A percentile compares a stretch with the other conserved stretches of the same genome.
phyloP scores from a whole-genome alignment of 2,888 invertebrate species.

The Colletes collaris region DNA sequence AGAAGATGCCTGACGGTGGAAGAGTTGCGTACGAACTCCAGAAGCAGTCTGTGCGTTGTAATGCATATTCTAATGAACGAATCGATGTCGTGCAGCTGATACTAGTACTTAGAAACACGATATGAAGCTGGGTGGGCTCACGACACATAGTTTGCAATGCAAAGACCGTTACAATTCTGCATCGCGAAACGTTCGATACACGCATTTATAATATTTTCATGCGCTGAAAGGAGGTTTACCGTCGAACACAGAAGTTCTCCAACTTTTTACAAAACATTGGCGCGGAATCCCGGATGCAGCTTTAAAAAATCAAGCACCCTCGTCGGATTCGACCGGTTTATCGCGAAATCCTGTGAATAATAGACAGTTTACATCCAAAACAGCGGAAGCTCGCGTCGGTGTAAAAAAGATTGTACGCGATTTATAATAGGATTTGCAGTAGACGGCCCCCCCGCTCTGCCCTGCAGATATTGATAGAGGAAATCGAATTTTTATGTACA shows the following conservation, averaged over 20 bases:
- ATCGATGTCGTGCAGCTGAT: conserved; percentile 20
- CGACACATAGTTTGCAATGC: conserved; percentile 29
- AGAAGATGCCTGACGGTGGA: background rate
- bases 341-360: conserved; percentile 54
- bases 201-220: conserved; percentile 20
- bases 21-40: background rate
- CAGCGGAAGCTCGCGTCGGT: conserved; percentile 30
- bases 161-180: conserved; percentile 27
- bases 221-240: background rate
- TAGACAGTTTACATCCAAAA: conserved; percentile 54
- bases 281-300: background rate
- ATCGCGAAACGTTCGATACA: conserved; percentile 8
- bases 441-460: background rate
- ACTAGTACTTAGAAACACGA: background rate
- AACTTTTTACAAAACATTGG: conserved; percentile 4
- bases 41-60: background rate
- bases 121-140: background rate
- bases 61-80: conserved; percentile 16
- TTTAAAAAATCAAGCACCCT: conserved; percentile 17
- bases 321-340: conserved; percentile 25
- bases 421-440: conserved; percentile 56
- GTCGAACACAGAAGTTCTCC: conserved; percentile 2
- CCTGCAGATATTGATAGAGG: conserved; percentile 47
- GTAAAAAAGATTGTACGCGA: conserved; percentile 51
- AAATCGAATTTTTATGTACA: conserved; percentile 50